Evolutionary conservation across 2,113 vertebrate species (phyloP).

Genomic region (Kobus ellipsiprymnus): DNA sequence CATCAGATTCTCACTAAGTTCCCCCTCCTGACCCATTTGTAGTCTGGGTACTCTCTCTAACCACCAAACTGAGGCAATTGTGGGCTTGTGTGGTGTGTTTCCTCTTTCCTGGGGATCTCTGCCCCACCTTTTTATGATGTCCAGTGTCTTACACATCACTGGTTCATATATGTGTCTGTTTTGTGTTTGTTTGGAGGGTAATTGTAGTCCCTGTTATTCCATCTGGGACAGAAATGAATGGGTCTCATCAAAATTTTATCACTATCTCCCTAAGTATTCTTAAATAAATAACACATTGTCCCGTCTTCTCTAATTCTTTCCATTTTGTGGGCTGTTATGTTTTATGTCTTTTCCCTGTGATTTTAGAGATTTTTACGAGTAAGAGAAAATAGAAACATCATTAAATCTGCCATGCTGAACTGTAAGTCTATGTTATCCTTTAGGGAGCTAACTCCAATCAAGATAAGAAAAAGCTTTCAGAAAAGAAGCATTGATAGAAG

Average conservation of each 20-base stretch:
- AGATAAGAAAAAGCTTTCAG: background rate
- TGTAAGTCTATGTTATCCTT: background rate
- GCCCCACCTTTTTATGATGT: background rate
- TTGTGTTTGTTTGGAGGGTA: background rate
- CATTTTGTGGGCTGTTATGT: background rate
- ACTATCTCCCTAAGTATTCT: background rate
- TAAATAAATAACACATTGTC: background rate
- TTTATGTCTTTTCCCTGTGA: background rate
- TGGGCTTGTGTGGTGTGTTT: background rate
- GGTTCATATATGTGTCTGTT: background rate
- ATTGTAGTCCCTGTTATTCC: background rate
- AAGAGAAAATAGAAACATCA: background rate
- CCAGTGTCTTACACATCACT: background rate
- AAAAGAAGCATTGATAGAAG: background rate
- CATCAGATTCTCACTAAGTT: background rate
- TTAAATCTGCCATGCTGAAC: background rate
- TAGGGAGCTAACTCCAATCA: background rate
- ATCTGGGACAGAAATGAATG: background rate
- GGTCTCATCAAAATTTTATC: background rate
- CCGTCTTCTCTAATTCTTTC: background rate
- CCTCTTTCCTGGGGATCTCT: background rate
- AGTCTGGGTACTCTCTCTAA: background rate
- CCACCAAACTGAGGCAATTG: rapidly evolving
- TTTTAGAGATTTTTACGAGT: background rate
- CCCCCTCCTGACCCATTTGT: background rate